A percentile compares a stretch with the other conserved stretches of the same genome.
These are phyloP conservation scores for Lithodes maja DNA, from an alignment of 2,888 invertebrate genomes.

Conservation along the genomic window DNA sequence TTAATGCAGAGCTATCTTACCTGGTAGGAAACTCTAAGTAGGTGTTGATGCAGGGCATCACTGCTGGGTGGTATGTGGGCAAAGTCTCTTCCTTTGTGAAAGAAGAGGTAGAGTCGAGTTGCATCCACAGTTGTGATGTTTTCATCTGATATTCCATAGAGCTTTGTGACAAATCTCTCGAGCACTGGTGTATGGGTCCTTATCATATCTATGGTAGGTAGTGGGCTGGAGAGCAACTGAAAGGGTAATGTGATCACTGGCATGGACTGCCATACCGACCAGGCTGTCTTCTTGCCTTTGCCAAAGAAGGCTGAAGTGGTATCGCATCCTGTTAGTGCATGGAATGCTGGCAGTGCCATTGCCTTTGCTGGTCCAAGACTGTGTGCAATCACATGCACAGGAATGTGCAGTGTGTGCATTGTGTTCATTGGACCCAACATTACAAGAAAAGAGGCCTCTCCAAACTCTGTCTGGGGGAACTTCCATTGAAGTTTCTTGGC, in stretches of 20 bases:
- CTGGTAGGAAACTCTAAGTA: too few species aligned
- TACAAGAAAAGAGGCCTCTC: not conserved
- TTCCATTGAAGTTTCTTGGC: conserved; percentile 21
- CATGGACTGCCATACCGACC: conserved; percentile 1
- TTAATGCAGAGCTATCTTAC: too few species aligned
- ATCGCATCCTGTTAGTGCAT: too few species aligned
- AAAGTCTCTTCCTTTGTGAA: too few species aligned
- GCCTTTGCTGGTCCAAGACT: too few species aligned
- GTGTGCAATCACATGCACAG: too few species aligned
- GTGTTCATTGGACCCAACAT: conserved; percentile 1
- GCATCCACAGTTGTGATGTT: too few species aligned
- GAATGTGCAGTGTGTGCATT: not conserved
- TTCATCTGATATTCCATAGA: too few species aligned
- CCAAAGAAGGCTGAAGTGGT: not conserved
- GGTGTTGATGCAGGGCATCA: too few species aligned
- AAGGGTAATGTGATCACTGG: not conserved
- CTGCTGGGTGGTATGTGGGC: too few species aligned
- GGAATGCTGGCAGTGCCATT: too few species aligned
- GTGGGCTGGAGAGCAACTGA: not conserved
- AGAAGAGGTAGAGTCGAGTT: too few species aligned
- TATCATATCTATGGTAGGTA: not conserved
- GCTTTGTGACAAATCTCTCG: conserved; percentile 2
- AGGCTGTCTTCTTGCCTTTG: not conserved
- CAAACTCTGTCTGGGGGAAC: conserved; percentile 10
- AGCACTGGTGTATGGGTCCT: not conserved